Percentiles rank a stretch among this genome's conserved stretches.
These are phyloP conservation scores for Hystrix brachyura DNA, from an alignment of 2,113 vertebrate species.

Conservation along the genomic window DNA sequence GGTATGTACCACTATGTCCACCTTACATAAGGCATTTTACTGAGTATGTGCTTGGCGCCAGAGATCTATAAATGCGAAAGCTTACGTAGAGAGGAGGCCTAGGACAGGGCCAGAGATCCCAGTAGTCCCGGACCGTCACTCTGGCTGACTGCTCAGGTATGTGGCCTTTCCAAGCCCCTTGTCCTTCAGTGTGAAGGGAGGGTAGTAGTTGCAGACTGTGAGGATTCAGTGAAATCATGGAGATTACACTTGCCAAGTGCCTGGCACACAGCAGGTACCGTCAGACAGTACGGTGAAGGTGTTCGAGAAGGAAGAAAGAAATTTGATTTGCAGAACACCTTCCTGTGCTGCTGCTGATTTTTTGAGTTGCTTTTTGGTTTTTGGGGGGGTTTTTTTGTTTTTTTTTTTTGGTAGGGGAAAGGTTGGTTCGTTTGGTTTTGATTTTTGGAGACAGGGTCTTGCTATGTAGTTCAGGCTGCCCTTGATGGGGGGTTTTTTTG, in stretches of 20 bases:
- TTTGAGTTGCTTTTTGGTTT: too few relatives aligned
- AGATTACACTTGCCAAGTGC: neutral
- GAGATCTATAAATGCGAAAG: neutral
- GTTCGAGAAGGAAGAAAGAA: neutral
- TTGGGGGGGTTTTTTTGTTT: neutral
- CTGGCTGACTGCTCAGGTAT: neutral
- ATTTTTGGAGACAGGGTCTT: neutral
- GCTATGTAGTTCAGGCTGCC: neutral
- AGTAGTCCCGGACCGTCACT: neutral
- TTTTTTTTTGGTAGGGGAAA: neutral
- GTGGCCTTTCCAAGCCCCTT: neutral
- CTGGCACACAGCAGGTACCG: neutral
- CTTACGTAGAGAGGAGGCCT: neutral
- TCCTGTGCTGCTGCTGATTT: neutral
- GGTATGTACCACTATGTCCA: neutral
- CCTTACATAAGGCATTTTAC: neutral
- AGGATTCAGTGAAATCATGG: neutral
- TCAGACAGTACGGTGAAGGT: neutral
- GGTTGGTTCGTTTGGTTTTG: neutral
- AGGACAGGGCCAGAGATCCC: neutral
- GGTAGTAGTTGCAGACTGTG: neutral
- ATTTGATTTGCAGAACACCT: neutral
- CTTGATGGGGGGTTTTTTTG: neutral
- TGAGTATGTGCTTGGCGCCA: neutral
- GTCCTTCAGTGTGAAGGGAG: neutral